Conservation (phyloP, 2,113 vertebrate genomes). For the Girardinichthys multiradiatus region DNA sequence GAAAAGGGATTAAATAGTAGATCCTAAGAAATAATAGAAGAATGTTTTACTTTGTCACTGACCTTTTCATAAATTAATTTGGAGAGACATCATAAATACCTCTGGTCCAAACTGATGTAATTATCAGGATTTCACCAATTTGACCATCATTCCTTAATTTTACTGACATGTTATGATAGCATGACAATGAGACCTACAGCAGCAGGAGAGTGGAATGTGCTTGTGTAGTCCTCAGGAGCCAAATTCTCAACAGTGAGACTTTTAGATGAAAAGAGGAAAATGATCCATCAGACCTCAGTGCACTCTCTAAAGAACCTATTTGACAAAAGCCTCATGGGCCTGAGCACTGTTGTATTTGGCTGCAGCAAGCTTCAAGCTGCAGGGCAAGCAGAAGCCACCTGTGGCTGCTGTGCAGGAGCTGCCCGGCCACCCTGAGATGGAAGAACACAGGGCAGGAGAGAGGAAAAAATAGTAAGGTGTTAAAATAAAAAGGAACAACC, state of each 20-base stretch:
- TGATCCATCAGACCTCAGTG: constrained; percentile 50
- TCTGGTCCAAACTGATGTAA: too few relatives aligned
- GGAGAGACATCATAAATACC: neutral
- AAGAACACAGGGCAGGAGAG: constrained; percentile 5
- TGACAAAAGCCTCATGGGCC: constrained; percentile 57
- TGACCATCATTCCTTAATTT: neutral
- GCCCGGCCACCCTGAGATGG: constrained; percentile 30
- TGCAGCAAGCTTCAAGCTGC: constrained; percentile 36
- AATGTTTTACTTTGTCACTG: neutral
- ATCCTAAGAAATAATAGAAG: neutral
- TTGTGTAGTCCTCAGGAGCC: constrained; percentile 26
- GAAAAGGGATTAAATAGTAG: neutral
- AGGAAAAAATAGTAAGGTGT: neutral
- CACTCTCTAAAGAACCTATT: constrained; percentile 63
- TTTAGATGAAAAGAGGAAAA: constrained; percentile 57
- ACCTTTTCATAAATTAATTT: neutral
- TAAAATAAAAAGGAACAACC: neutral
- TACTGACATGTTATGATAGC: constrained; percentile 19
- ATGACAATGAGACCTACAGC: constrained; percentile 31
- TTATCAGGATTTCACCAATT: neutral
- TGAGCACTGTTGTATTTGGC: constrained; percentile 80
- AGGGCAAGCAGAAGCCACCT: constrained; percentile 78
- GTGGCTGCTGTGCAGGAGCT: constrained; percentile 67
- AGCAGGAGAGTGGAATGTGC: constrained; percentile 42
- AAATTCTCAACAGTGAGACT: constrained; percentile 30